phyloP scores from a whole-genome alignment of 2,797 vertebrate species.

The Rhincodon typus region DNA sequence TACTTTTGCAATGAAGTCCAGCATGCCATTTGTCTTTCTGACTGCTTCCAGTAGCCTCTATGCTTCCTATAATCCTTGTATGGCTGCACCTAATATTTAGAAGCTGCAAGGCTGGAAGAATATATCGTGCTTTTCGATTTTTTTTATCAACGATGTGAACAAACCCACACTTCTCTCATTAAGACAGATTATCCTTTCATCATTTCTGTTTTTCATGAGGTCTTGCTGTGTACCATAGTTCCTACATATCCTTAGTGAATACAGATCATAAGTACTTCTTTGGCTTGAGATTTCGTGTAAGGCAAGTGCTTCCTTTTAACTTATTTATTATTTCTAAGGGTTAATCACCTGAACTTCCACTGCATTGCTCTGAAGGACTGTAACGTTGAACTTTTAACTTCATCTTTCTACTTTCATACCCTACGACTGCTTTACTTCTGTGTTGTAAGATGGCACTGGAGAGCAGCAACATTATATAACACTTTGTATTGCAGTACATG shows the following conservation, averaged over 20 bases:
- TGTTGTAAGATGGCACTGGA: no score
- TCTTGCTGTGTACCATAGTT: background rate
- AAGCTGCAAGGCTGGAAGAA: no score
- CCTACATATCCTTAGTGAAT: no score
- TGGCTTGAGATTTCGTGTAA: background rate
- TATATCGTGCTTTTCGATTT: background rate
- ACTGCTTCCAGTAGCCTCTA: background rate
- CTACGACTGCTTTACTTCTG: no score
- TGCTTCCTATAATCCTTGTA: background rate
- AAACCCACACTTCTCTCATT: background rate
- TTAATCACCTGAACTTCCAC: background rate
- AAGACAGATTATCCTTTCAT: background rate
- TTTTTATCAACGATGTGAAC: background rate
- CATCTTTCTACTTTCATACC: no score
- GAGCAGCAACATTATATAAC: no score
- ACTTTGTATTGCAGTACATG: no score
- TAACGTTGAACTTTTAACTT: no score
- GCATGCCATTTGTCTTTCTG: background rate
- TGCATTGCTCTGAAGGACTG: no score
- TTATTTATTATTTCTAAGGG: background rate
- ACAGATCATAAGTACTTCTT: background rate
- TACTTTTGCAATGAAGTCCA: no score
- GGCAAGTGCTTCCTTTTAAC: background rate
- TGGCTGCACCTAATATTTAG: background rate
- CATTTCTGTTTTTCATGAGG: background rate